Percentiles rank a stretch among this genome's conserved stretches.
phyloP scores from a whole-genome alignment of 2,888 invertebrate species.

The Aporophyla nigra region DNA sequence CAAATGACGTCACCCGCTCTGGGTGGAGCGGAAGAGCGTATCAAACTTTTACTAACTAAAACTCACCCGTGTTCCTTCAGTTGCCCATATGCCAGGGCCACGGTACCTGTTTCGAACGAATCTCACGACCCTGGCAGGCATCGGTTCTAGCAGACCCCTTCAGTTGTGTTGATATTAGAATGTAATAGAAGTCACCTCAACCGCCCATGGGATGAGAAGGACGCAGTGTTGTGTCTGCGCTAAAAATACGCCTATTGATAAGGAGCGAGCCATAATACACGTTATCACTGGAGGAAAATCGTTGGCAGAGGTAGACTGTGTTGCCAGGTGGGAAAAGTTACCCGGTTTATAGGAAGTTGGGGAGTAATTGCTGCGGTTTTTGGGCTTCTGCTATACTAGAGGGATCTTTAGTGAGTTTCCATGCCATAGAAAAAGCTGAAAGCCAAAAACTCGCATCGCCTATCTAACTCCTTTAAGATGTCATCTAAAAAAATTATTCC shows the following conservation, averaged over 20 bases:
- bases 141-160: too few species aligned
- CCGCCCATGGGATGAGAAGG: background rate
- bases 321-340: conserved; percentile 5
- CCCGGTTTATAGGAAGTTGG: background rate
- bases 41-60: too few species aligned
- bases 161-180: background rate
- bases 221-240: conserved; percentile 35
- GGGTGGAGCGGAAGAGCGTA: too few species aligned
- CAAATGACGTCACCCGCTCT: too few species aligned
- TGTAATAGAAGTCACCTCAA: conserved; percentile 38
- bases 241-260: conserved; percentile 41
- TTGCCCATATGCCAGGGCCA: too few species aligned
- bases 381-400: too few species aligned
- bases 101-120: too few species aligned
- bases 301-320: conserved; percentile 10
- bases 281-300: conserved; percentile 48
- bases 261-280: conserved; percentile 23
- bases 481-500: background rate
- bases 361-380: background rate
- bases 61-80: too few species aligned
- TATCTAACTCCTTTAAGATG: background rate
- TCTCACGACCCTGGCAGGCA: too few species aligned
- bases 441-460: background rate
- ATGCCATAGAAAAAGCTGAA: background rate
- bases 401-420: too few species aligned